Percentiles rank a stretch among this genome's conserved stretches.
These are phyloP conservation scores for Rhincodon typus DNA, from an alignment of 2,797 vertebrate genomes.

Conservation along the genomic window DNA sequence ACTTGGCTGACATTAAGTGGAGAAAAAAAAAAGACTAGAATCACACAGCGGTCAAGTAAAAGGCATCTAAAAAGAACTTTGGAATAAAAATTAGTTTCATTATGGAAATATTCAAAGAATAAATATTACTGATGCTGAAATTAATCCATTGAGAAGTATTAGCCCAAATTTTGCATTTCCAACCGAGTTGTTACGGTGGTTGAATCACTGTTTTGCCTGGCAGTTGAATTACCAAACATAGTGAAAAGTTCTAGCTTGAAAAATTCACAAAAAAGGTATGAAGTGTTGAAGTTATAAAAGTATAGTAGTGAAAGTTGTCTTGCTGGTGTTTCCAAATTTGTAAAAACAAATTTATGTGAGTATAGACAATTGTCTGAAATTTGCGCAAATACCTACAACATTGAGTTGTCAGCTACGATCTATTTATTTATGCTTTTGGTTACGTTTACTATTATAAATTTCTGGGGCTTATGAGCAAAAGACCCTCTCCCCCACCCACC, in stretches of 20 bases:
- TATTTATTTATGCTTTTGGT: neutral
- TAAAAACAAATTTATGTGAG: neutral
- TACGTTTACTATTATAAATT: neutral
- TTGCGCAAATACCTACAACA: neutral
- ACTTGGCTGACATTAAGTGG: neutral
- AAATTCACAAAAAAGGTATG: neutral
- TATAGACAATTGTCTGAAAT: neutral
- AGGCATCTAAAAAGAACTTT: neutral
- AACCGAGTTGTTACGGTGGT: neutral
- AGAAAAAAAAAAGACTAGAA: neutral
- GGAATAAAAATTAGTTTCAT: neutral
- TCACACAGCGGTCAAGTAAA: neutral
- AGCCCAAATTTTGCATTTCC: neutral
- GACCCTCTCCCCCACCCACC: neutral
- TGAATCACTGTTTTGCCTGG: neutral
- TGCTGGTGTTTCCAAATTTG: neutral
- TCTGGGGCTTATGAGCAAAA: neutral
- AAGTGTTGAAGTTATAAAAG: neutral
- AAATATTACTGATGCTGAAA: neutral
- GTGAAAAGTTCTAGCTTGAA: neutral
- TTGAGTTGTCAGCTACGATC: neutral
- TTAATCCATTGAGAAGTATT: neutral
- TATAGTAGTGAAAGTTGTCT: neutral
- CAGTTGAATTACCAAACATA: neutral
- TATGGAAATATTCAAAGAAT: neutral